Base-by-base conservation (phyloP, 1,140 invertebrate genomes). In the Cotesia typhae region DNA sequence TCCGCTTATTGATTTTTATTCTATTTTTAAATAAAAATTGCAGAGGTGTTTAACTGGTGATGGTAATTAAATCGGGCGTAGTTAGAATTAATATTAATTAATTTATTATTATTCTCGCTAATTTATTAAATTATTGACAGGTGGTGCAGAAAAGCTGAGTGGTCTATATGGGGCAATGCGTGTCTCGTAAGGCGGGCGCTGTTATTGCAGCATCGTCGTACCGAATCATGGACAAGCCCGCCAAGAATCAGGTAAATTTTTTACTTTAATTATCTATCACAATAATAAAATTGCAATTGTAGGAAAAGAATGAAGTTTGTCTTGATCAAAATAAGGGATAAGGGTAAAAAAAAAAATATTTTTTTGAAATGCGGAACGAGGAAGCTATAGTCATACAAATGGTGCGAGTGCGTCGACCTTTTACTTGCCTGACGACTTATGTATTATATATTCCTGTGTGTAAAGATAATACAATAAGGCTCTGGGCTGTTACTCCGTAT, bases 141-240 rank as follows among this genome's bases (percentile, higher is more conserved):
- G 78, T 80, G 81, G 77, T 76, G 78, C 68, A 81, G 78, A 77
- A 74, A 84, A 78, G 81, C 84, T 80, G 81, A 80, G 61, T 68
- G 68, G 83, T 84, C 85, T 87, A 85, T 85, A 87, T 87, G 85
- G 85, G 85, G 85, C 85, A 87, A 87, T 87, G 85, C 85, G 85
- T 87, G 79, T 87, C 85, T 80, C 84, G 84, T 87, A 87, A 87
- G 82, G 85, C 85, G 83, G 84, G 84, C 79, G 85, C 85, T 81
- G 85, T 85, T 84, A 83, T 86, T 80, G 84, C 85, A 84, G 82
- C 83, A 83, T 86, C 85, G 79, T 85, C 85, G 73, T 86, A 86
- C 76, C 82, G 82, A 70, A 86, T 86, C 78, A 87, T 87, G 85
- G 85, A 87, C 68, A 87, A 87, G 75, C 77, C 83, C 77, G 71